A percentile compares a stretch with the other conserved stretches of the same genome.
Evolutionary conservation across 2,113 vertebrate genomes (phyloP).

Genomic region (Campylorhamphus procurvoides): DNA sequence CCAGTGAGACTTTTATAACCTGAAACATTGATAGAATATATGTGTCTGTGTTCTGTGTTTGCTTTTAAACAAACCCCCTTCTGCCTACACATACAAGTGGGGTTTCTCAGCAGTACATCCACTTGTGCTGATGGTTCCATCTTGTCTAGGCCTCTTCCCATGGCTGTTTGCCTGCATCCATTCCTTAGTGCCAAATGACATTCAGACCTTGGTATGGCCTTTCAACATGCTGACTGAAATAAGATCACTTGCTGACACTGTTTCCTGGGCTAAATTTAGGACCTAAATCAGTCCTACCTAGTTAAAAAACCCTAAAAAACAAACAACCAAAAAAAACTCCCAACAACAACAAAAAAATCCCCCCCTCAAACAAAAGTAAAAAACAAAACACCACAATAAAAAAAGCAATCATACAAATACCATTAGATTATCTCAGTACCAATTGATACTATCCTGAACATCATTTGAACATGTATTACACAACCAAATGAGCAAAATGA

Average conservation of each 20-base stretch:
- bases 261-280: slow-evolving; percentile 11
- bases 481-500: not conserved
- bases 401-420: not conserved
- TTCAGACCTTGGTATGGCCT: not conserved
- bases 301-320: not conserved
- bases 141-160: not conserved
- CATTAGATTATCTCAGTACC: not conserved
- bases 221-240: not conserved
- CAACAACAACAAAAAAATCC: not conserved
- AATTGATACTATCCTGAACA: not conserved
- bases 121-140: not conserved
- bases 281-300: not conserved
- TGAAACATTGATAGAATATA: not conserved
- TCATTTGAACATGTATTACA: not conserved
- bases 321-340: too few relatives aligned
- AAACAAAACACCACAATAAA: not conserved
- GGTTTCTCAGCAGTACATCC: not conserved
- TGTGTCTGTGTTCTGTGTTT: not conserved
- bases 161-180: not conserved
- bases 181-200: not conserved
- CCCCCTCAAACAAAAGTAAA: not conserved
- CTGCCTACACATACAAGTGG: fast-evolving
- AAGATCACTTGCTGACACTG: slow-evolving; percentile 3
- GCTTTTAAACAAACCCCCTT: not conserved
- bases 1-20: not conserved